phyloP scores from a whole-genome alignment of 1,140 invertebrate species.

The Drosophila elegans region DNA sequence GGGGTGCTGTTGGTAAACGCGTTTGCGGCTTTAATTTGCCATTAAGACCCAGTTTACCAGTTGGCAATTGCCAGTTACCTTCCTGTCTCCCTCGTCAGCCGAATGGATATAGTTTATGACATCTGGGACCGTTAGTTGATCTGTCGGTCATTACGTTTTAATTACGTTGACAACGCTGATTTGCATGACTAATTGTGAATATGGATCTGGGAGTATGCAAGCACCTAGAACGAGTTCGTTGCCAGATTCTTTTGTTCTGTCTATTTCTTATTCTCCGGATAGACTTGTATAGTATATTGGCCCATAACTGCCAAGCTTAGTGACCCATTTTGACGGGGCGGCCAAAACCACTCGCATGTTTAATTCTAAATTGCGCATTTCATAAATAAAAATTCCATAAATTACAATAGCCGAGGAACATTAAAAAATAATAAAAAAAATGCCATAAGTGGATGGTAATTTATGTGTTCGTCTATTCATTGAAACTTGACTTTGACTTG shows the following conservation, averaged over 20 bases:
- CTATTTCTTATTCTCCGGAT: conserved; percentile 1
- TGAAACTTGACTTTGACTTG: conserved; percentile 76
- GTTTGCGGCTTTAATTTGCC: conserved; percentile 78
- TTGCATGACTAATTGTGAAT: conserved; percentile 77
- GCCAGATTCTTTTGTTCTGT: conserved; percentile 69
- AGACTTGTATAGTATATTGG: conserved; percentile 68
- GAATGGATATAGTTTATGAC: conserved; percentile 58
- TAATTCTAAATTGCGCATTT: conserved; percentile 67
- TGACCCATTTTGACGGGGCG: conserved; percentile 66
- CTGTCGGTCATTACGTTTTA: conserved; percentile 72
- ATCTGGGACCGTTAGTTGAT: conserved; percentile 63
- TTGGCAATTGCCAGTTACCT: conserved; percentile 7
- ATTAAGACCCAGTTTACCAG: conserved; percentile 52
- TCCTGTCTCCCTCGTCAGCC: neutral
- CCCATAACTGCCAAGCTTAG: conserved; percentile 76
- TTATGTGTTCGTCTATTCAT: conserved; percentile 60
- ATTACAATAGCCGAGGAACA: conserved; percentile 38
- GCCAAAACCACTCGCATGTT: conserved; percentile 42
- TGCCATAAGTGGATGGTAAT: conserved; percentile 67
- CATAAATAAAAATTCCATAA: conserved; percentile 74
- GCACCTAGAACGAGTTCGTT: conserved; percentile 54
- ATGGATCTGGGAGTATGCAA: conserved; percentile 4
- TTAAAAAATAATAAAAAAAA: conserved; percentile 44
- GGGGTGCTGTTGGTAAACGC: conserved; percentile 40
- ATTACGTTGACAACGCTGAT: conserved; percentile 78